Evolutionary conservation across 2,113 vertebrate genomes (phyloP).

Genomic region (Mohoua ochrocephala): DNA sequence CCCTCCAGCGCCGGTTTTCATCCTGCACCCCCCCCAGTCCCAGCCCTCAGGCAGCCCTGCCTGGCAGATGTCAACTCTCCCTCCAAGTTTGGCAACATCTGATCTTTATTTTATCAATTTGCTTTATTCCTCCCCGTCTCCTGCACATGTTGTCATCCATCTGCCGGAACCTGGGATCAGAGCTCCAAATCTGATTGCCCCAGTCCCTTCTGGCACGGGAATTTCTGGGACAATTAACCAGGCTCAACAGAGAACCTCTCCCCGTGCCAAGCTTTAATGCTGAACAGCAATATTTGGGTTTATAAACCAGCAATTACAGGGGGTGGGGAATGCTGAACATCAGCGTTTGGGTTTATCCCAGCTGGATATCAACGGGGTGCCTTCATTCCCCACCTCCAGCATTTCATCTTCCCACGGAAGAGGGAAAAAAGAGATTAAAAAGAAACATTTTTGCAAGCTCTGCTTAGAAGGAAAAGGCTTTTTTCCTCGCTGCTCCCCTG

Average conservation of each 20-base stretch:
- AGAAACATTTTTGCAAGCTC: background rate
- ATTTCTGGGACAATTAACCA: background rate
- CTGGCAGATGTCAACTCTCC: background rate
- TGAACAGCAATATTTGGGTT: background rate
- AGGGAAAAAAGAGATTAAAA: background rate
- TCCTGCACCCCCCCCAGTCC: no score
- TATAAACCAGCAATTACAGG: background rate
- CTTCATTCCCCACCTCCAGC: background rate
- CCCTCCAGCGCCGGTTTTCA: background rate
- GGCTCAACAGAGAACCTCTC: background rate
- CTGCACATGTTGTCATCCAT: background rate
- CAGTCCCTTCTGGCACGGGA: background rate
- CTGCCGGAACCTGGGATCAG: background rate
- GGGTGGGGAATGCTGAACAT: background rate
- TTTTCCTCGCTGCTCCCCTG: background rate
- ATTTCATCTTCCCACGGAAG: background rate
- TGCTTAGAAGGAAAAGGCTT: background rate
- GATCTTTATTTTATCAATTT: background rate
- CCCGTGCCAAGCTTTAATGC: background rate
- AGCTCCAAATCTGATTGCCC: background rate
- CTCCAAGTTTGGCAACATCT: background rate
- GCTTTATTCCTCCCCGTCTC: background rate
- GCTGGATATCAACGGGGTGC: background rate
- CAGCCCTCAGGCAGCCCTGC: background rate
- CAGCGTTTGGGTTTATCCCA: background rate